These are phyloP conservation scores for Amphiura filiformis DNA, from an alignment of 35 echinoderm and acorn worm species.

Conservation along the genomic window DNA sequence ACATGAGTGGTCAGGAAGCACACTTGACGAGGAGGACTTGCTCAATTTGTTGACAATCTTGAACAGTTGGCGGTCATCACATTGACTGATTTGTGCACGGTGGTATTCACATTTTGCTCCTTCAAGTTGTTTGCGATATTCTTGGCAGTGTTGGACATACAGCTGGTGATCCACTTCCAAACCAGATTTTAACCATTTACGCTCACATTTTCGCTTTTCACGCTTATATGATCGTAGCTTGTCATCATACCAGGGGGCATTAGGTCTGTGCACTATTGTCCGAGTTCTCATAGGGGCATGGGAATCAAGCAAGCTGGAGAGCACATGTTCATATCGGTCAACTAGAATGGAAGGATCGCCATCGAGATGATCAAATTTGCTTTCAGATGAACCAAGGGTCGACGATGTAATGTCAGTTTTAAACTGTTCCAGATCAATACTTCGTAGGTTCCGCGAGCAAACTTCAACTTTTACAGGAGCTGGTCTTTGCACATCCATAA, in stretches of 20 bases:
- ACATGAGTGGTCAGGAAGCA: too few relatives aligned
- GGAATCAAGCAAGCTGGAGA: neutral
- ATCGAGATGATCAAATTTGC: neutral
- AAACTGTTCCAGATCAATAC: neutral
- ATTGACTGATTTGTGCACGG: too few relatives aligned
- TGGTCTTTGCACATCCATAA: slow-evolving; percentile 24
- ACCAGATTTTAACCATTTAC: neutral
- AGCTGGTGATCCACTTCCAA: slow-evolving; percentile 18
- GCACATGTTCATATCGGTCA: neutral
- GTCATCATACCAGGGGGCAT: neutral
- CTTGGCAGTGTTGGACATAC: slow-evolving; percentile 9
- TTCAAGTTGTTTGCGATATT: slow-evolving; percentile 10
- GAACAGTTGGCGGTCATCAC: too few relatives aligned
- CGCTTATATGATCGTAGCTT: neutral
- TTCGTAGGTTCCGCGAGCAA: neutral
- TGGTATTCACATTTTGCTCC: too few relatives aligned
- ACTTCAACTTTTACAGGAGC: slow-evolving; percentile 11
- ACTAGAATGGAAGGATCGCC: neutral
- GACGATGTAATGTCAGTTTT: neutral
- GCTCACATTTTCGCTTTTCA: slow-evolving; percentile 8
- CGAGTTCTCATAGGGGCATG: neutral
- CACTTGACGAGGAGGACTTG: too few relatives aligned
- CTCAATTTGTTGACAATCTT: too few relatives aligned
- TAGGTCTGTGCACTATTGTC: neutral
- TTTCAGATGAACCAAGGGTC: neutral